Base-by-base conservation (phyloP, 2,888 invertebrate genomes). In the Esperia sulphurella region DNA sequence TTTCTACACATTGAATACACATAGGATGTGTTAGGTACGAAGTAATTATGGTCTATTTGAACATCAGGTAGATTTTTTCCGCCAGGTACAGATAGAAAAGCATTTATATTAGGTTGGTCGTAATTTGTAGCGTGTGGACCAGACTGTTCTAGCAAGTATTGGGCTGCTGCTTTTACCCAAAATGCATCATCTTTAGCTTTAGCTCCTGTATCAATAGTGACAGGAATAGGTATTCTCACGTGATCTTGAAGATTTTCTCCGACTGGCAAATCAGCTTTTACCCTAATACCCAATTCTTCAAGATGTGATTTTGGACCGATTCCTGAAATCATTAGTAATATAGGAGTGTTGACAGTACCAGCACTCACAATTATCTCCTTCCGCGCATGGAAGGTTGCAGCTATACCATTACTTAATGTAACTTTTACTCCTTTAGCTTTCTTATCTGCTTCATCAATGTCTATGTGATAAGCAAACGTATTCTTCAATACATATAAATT, bases 241-340 rank as follows among this genome's bases (percentile, higher is more conserved):
- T 89, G 89, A 48, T 89, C 88, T 64, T 87, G 87, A n/a, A 89
- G 69, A 63, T 89, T 87, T 63, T 75, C 68, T n/a, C 89, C 89
- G 1, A 89, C 88, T 1, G 76, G 79, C 45, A 85, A 68, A 58
- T 84, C 57, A 21, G 67, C 68, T 42, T 79, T 45, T 0, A 81
- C 65, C n/a, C 79, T 49, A 41, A 89, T 72, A 8, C 63, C 59
- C 8, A 75, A 59, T 39, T 76, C 64, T 59, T 79, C 57, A 3
- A 89, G 65, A 46, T 79, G 70, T 29, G 57, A 38, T 53, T 63
- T 75, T 4, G 83, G 85, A 0, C 88, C 88, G 13, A 88, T 71
- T 9, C 88, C 87, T 12, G 88, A 88, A 3, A 73, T 49, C 79
- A 87, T 83, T 2, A 89, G 60, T 31, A 88, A 49, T 40, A 72